Evolutionary conservation across 2,797 vertebrate species (phyloP).

Genomic region (Periophthalmus magnuspinnatus): DNA sequence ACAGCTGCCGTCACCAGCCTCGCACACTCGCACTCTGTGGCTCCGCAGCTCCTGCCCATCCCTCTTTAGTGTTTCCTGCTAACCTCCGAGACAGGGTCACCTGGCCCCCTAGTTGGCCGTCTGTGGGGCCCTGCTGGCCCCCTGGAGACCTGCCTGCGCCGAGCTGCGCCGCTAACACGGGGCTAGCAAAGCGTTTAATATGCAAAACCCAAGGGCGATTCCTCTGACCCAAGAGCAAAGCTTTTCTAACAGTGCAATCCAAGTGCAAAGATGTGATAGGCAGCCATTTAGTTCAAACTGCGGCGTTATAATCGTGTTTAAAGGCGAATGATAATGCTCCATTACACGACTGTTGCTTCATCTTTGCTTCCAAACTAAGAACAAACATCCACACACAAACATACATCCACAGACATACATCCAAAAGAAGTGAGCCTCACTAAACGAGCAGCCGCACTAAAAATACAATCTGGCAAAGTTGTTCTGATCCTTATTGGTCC

Average conservation of each 20-base stretch:
- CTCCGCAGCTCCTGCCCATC: constrained; percentile 78
- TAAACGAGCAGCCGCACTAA: constrained; percentile 79
- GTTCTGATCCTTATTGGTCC: constrained; percentile 82
- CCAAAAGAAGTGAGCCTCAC: constrained; percentile 65
- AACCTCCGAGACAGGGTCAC: constrained; percentile 79
- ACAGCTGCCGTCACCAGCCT: constrained; percentile 88
- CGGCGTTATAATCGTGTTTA: constrained; percentile 8
- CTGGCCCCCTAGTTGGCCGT: constrained; percentile 76
- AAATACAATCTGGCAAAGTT: constrained; percentile 86
- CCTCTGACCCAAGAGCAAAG: constrained; percentile 72
- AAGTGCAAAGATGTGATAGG: constrained; percentile 62
- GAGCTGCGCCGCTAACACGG: constrained; percentile 69
- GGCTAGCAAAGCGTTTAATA: constrained; percentile 73
- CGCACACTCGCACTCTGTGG: constrained; percentile 82
- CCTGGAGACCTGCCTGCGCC: constrained; percentile 78
- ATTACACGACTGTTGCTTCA: constrained; percentile 16
- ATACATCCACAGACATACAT: constrained; percentile 67
- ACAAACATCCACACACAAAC: constrained; percentile 69
- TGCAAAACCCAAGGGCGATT: constrained; percentile 68
- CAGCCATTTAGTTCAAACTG: constrained; percentile 57
- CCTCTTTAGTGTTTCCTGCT: constrained; percentile 79
- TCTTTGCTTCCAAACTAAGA: constrained; percentile 59
- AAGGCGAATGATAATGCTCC: constrained; percentile 12
- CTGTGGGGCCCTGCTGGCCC: constrained; percentile 80
- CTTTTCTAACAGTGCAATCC: constrained; percentile 67